phyloP scores from a whole-genome alignment of 2,113 vertebrate species.

The Phalacrocorax pelagicus region DNA sequence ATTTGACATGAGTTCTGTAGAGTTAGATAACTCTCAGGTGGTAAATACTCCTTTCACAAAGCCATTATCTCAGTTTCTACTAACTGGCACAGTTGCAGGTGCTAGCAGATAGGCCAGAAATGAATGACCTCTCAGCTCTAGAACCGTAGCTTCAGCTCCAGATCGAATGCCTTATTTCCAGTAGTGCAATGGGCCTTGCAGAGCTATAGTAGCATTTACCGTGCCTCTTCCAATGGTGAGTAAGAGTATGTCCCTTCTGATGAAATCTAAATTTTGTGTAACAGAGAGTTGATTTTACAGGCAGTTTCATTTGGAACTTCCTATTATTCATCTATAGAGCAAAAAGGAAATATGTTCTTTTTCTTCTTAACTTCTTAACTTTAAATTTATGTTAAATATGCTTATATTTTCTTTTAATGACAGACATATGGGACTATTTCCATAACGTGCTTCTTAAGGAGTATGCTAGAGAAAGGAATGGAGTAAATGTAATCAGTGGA shows the following conservation, averaged over 20 bases:
- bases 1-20: neutral
- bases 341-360: neutral
- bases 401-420: constrained; percentile 15
- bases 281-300: neutral
- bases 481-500: constrained; percentile 90
- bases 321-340: neutral
- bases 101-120: neutral
- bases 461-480: constrained; percentile 81
- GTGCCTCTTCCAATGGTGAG: neutral
- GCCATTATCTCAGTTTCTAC: neutral
- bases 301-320: neutral
- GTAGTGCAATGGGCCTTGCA: neutral
- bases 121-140: neutral
- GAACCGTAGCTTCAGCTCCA: neutral
- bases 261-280: neutral
- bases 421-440: constrained; percentile 89
- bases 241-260: neutral
- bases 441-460: constrained; percentile 79
- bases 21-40: neutral
- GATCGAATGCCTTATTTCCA: neutral
- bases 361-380: neutral
- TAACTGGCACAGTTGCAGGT: neutral
- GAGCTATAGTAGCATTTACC: neutral
- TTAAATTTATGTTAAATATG: neutral
- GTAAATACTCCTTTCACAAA: neutral